Conservation (phyloP, 2,113 vertebrate species). For the Cryptotis parvus region DNA sequence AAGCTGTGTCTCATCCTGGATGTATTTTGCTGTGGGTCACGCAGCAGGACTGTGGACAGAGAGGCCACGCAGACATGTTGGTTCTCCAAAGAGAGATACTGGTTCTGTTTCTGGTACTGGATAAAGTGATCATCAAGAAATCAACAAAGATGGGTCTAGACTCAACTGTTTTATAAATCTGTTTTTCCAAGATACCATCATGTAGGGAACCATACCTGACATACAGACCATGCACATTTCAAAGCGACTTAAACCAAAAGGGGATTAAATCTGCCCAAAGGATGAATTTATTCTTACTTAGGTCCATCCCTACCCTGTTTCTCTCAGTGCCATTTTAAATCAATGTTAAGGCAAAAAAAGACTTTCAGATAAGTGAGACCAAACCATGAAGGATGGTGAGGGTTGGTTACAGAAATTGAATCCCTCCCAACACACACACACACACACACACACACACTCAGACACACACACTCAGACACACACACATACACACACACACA, state of each 20-base stretch:
- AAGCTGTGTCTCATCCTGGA: not conserved
- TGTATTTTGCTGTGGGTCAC: not conserved
- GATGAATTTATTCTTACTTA: not conserved
- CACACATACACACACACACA: no score
- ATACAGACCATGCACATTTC: not conserved
- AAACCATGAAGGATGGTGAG: constrained; percentile 36
- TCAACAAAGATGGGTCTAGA: not conserved
- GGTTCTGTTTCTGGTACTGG: not conserved
- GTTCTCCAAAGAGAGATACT: not conserved
- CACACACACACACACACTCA: no score
- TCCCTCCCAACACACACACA: no score
- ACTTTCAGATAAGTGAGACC: not conserved
- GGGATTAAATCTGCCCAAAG: not conserved
- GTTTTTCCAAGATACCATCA: constrained; percentile 9
- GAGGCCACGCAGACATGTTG: not conserved
- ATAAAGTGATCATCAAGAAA: not conserved
- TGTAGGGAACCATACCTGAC: not conserved
- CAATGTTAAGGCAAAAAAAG: not conserved
- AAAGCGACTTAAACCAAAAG: not conserved
- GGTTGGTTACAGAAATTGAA: not conserved
- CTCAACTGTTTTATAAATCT: constrained; percentile 22
- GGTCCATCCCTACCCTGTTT: not conserved
- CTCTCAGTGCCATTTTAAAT: not conserved
- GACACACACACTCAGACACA: no score
- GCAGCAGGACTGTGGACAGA: not conserved